These are phyloP conservation scores for Pristiophorus japonicus DNA, from an alignment of 2,113 vertebrate species.

Conservation along the genomic window DNA sequence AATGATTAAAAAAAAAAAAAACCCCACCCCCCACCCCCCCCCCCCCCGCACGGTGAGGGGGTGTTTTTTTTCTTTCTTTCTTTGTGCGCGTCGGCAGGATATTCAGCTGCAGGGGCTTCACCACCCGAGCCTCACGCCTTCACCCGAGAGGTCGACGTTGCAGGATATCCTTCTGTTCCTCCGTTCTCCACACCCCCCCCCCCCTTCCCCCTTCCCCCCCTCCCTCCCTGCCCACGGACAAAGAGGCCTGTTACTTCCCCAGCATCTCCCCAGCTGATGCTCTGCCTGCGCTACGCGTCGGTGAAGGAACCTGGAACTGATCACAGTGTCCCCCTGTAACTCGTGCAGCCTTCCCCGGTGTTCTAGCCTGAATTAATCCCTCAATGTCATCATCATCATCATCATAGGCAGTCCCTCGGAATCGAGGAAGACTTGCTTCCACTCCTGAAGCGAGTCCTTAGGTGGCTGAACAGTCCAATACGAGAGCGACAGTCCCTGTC, in stretches of 20 bases:
- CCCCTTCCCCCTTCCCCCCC: background rate
- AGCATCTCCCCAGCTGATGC: background rate
- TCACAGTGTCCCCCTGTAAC: background rate
- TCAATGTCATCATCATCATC: no score
- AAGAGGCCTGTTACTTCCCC: background rate
- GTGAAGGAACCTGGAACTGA: no score
- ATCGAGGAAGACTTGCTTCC: no score
- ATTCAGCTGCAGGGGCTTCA: background rate
- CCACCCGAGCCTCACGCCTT: background rate
- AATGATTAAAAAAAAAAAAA: no score
- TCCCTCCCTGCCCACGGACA: background rate
- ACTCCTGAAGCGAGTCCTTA: no score
- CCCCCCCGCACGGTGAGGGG: background rate
- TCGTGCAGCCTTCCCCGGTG: background rate
- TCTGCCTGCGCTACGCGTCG: no score
- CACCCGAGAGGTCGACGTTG: background rate
- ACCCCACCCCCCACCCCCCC: no score
- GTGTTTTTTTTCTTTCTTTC: background rate
- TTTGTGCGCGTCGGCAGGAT: background rate
- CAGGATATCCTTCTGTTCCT: background rate
- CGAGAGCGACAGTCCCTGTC: no score
- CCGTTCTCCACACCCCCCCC: no score
- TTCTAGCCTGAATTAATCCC: no score
- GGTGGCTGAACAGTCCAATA: no score
- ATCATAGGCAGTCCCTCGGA: no score